Conservation (phyloP, 2,113 vertebrate species). For the Colinus virginianus region DNA sequence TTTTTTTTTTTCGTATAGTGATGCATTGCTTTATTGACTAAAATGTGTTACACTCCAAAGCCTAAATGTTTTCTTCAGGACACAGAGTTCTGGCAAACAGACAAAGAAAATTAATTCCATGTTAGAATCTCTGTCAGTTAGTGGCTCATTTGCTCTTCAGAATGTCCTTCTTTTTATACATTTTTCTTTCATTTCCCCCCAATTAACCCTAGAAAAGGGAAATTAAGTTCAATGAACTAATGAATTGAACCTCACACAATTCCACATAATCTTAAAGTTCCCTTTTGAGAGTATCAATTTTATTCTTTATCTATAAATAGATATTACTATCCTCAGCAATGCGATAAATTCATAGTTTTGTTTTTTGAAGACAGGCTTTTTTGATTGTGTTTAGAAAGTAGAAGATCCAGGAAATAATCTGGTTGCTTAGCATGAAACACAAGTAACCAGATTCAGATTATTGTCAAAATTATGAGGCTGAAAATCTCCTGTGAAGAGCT, state of each 20-base stretch:
- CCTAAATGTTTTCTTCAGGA: not conserved
- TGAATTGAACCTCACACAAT: not conserved
- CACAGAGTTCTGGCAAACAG: conserved; percentile 14
- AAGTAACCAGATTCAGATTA: not conserved
- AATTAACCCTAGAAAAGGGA: not conserved
- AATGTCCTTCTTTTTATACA: not conserved
- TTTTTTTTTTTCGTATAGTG: conserved; percentile 47
- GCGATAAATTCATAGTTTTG: not conserved
- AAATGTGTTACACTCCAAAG: conserved; percentile 18
- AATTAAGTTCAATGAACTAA: not conserved
- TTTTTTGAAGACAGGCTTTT: not conserved
- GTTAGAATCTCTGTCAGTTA: not conserved
- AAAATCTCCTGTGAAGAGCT: not conserved
- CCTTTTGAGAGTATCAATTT: not conserved
- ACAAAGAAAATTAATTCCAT: conserved; percentile 37
- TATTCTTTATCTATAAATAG: not conserved
- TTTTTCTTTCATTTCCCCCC: not conserved
- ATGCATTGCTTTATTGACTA: conserved; percentile 60
- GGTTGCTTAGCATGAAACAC: fast-evolving
- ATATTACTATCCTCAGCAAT: not conserved
- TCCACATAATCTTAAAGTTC: not conserved
- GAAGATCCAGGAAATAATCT: not conserved
- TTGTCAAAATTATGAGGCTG: not conserved
- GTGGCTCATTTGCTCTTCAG: conserved; percentile 11
- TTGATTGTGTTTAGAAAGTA: not conserved